Evolutionary conservation across 2,113 vertebrate genomes (phyloP).

Genomic region (Anser cygnoides): DNA sequence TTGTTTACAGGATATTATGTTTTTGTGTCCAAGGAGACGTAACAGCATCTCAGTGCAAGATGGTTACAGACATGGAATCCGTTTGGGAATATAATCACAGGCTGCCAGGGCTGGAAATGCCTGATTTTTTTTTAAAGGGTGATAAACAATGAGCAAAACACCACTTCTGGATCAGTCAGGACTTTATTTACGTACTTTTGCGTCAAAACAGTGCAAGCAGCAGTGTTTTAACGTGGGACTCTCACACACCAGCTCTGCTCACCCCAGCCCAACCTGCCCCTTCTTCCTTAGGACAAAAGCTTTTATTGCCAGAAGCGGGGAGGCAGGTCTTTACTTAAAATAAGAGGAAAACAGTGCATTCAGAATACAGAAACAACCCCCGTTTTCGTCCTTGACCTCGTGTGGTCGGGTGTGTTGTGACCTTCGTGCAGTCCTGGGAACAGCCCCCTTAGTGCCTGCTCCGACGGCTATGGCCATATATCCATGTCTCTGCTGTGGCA

Average conservation of each 20-base stretch:
- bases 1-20: background rate
- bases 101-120: background rate
- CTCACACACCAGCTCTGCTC: background rate
- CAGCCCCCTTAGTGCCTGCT: background rate
- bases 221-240: background rate
- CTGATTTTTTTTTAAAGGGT: background rate
- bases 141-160: background rate
- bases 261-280: background rate
- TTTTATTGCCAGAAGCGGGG: background rate
- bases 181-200: background rate
- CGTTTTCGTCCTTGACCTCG: background rate
- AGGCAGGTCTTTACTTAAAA: background rate
- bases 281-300: background rate
- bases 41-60: background rate
- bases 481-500: background rate
- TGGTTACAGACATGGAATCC: background rate
- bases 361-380: background rate
- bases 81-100: background rate
- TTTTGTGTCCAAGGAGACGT: background rate
- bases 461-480: fast-evolving
- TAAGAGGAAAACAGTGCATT: background rate
- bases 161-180: background rate
- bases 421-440: background rate
- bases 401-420: background rate
- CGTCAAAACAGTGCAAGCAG: background rate